phyloP scores from a whole-genome alignment of 2,113 vertebrate genomes.

The Ivindomyrus marchei region DNA sequence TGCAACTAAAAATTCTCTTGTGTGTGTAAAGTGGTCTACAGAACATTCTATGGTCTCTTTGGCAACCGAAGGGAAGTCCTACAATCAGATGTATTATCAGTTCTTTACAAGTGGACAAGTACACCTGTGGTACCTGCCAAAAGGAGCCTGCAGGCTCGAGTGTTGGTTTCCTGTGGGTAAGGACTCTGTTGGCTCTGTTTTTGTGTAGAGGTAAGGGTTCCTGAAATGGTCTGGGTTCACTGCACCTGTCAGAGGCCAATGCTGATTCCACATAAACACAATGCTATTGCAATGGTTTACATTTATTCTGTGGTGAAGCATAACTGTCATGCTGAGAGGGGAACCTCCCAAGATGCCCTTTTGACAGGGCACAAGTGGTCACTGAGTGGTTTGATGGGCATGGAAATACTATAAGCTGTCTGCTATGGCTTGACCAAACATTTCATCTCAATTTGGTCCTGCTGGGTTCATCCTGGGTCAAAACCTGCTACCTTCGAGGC shows the following conservation, averaged over 20 bases:
- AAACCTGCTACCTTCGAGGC: background rate
- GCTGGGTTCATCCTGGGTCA: background rate
- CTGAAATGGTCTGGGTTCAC: background rate
- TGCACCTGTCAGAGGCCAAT: background rate
- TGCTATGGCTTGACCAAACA: background rate
- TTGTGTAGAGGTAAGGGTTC: background rate
- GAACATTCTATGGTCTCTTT: background rate
- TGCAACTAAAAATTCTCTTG: background rate
- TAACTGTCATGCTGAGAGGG: background rate
- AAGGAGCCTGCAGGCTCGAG: background rate
- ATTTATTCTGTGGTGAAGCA: background rate
- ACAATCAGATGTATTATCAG: background rate
- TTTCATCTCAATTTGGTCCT: background rate
- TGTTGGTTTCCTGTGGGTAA: background rate
- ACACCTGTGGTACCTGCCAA: background rate
- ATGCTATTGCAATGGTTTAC: background rate
- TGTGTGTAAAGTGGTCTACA: background rate
- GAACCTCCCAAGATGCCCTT: background rate
- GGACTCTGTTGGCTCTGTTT: background rate
- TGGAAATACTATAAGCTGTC: background rate
- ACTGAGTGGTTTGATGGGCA: background rate
- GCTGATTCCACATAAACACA: background rate
- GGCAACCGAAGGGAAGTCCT: background rate
- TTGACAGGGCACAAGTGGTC: background rate
- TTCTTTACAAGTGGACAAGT: background rate